Conservation (phyloP, 2,888 invertebrate species). For the Andrena fulva region DNA sequence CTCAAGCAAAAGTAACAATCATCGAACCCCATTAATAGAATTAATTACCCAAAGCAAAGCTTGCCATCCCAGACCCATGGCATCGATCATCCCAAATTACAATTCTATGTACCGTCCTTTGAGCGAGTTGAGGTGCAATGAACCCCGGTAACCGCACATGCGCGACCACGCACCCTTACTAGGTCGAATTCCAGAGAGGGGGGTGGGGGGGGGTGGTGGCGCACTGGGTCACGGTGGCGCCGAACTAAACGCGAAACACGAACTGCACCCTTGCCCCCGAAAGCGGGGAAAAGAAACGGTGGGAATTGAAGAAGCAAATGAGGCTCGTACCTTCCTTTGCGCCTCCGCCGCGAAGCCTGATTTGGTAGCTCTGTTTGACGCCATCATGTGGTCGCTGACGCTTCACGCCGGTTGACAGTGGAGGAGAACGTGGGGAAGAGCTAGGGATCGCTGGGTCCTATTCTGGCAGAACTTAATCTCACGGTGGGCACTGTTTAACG, state of each 20-base stretch:
- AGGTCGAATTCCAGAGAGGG: conserved; percentile 42
- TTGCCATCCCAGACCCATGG: neutral
- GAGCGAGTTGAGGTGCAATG: conserved; percentile 26
- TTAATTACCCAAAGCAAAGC: no score
- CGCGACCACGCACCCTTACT: conserved; percentile 54
- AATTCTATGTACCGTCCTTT: neutral
- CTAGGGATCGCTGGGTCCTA: neutral
- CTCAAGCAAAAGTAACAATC: no score
- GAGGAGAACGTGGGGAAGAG: conserved; percentile 18
- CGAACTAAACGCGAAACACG: neutral
- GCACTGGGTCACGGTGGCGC: conserved; percentile 76
- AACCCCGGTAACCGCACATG: conserved; percentile 36
- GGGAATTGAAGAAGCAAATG: neutral
- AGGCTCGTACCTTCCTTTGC: conserved; percentile 93
- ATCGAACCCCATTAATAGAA: no score
- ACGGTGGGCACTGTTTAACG: conserved; percentile 70
- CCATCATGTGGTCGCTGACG: conserved; percentile 86
- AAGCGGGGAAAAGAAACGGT: neutral
- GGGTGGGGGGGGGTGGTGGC: conserved; percentile 51
- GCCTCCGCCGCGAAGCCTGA: conserved; percentile 98
- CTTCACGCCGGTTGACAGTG: conserved; percentile 18
- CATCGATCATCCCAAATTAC: neutral
- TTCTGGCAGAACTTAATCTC: neutral
- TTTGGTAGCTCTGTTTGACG: conserved; percentile 93
- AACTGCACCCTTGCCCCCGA: neutral